Percentiles rank a stretch among this genome's conserved stretches.
Evolutionary conservation across 2,888 invertebrate species (phyloP).

Genomic region (Norana najaformis): DNA sequence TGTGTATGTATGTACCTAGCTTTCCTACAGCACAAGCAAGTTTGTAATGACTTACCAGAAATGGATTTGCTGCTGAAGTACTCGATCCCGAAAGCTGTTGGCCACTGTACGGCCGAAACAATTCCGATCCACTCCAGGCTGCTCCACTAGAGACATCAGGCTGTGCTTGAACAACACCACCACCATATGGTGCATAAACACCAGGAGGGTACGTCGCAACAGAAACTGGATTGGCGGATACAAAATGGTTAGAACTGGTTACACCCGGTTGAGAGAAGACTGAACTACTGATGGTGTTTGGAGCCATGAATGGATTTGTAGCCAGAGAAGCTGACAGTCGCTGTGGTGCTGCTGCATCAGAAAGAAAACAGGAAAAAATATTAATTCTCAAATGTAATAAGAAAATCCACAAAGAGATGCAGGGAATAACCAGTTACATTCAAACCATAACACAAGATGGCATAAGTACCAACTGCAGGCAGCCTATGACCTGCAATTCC

Average conservation of each 20-base stretch:
- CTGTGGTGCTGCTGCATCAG: background rate
- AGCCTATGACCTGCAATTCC: background rate
- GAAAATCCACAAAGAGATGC: background rate
- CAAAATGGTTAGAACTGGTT: background rate
- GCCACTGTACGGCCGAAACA: background rate
- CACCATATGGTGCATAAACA: background rate
- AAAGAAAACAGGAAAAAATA: background rate
- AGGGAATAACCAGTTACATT: background rate
- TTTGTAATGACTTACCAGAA: background rate
- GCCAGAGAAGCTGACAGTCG: background rate
- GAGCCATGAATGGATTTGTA: slow-evolving; percentile 13
- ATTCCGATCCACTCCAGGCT: background rate
- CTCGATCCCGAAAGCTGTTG: background rate
- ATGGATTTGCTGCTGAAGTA: background rate
- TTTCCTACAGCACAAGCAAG: background rate
- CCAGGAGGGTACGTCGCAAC: background rate
- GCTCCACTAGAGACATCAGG: background rate
- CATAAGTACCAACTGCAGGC: background rate
- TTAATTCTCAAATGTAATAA: background rate
- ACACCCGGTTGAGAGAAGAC: background rate
- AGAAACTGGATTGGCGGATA: slow-evolving; percentile 1
- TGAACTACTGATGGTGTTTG: background rate
- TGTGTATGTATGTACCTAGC: too few species aligned
- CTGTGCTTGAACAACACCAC: background rate
- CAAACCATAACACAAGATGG: background rate